phyloP scores from a whole-genome alignment of 2,888 invertebrate genomes.

The Drosophila limbata region DNA sequence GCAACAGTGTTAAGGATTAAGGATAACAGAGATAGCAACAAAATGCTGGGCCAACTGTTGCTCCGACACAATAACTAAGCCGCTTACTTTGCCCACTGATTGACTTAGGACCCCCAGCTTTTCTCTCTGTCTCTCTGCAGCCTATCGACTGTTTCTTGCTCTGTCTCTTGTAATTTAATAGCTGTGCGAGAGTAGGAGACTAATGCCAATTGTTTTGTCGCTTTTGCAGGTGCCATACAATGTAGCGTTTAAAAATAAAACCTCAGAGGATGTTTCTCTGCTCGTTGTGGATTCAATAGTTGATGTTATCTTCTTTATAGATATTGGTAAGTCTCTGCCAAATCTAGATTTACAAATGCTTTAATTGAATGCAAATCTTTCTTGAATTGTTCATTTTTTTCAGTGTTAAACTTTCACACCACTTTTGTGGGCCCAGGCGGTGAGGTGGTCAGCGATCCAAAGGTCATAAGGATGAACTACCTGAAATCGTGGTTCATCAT shows the following conservation, averaged over 20 bases:
- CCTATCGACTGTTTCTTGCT: too few relatives aligned
- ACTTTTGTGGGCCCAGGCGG: constrained; percentile 99
- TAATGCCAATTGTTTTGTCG: constrained; percentile 60
- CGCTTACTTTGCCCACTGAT: constrained; percentile 48
- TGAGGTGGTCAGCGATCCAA: constrained; percentile 99
- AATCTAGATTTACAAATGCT: background rate
- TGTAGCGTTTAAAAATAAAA: constrained; percentile 99
- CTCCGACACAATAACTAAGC: constrained; percentile 51
- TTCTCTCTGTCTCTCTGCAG: background rate
- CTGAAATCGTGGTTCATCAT: constrained; percentile 99
- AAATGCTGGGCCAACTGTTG: constrained; percentile 61
- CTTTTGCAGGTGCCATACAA: constrained; percentile 96
- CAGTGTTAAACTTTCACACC: constrained; percentile 99
- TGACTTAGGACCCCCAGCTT: constrained; percentile 18
- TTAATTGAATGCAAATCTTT: background rate
- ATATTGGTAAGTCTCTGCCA: constrained; percentile 88
- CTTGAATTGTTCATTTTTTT: background rate
- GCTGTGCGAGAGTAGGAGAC: background rate
- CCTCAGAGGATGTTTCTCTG: constrained; percentile 97
- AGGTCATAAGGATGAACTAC: constrained; percentile 99
- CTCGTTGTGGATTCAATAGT: constrained; percentile 99
- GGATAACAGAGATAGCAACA: constrained; percentile 34
- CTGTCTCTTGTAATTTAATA: background rate
- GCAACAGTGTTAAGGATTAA: constrained; percentile 38
- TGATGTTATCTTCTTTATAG: constrained; percentile 99